Base-by-base conservation (phyloP, 2,797 vertebrate genomes). In the Aythya fuligula region DNA sequence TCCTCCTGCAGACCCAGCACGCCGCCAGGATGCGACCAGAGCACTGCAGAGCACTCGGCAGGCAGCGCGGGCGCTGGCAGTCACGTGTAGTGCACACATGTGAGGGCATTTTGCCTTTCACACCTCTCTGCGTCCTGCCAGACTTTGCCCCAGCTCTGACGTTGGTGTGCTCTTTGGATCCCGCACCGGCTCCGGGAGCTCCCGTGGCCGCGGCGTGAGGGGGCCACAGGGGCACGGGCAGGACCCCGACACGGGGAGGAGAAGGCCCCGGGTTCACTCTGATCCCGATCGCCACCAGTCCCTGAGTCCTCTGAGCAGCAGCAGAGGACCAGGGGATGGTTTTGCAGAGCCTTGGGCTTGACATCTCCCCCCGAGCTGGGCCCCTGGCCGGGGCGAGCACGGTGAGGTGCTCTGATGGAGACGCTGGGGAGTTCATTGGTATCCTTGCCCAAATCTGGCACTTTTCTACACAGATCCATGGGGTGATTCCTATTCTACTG, bases 131-230 rank as follows among this genome's bases (percentile, higher is more conserved):
- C 38, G 12, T 76, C 87, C 91, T 32, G 81, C 56, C 95, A 94
- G 92, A 95, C 96, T 97, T 97, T 93, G 94, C 77, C 91, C 95
- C 25, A 60, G 66, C 75, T 91, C 88, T 93, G 93, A 83, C 11
- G 13, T 78, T 3, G 0, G 5, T 8, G 10, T 79, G 90, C 88
- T 93, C 95, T 95, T 94, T 95, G 95, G 93, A 96, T 78, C 66
- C 53, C 14, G 0, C 1, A 2, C 62, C 3, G 14, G 69, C n/a
- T 64, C 25, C 2, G 0, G 45, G 43, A 60, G 49, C 51, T 95
- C 62, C 73, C 3, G 30, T 1, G 0, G 28, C 36, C 4, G 8
- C 11, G 0, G 49, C 13, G 64, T 27, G 51, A 53, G 30, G 30
- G 17, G 30, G 54, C 30, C 56, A 20, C 1, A 1, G n/a, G 28